A percentile compares a stretch with the other conserved stretches of the same genome.
Evolutionary conservation across 30 jellyfish, hydroid and myxozoan species (phyloP).

Genomic region (Chrysaora quinquecirrha): DNA sequence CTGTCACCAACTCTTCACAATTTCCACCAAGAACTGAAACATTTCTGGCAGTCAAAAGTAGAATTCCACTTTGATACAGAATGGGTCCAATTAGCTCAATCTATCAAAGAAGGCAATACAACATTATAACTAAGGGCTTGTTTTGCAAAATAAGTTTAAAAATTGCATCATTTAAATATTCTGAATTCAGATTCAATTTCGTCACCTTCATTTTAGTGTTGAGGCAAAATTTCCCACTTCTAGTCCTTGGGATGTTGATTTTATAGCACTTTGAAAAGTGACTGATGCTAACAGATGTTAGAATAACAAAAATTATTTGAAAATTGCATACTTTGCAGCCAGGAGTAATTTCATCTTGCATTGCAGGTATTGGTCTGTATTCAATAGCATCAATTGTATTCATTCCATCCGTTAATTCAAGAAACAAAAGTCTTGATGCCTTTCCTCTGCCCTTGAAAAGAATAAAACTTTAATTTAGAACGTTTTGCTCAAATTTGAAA

Average conservation of each 20-base stretch:
- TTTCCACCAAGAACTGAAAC: slow-evolving; percentile 83
- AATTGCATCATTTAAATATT: no score
- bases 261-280: no score
- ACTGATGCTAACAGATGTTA: no score
- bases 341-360: slow-evolving; percentile 69
- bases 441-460: slow-evolving; percentile 34
- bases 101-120: slow-evolving; percentile 55
- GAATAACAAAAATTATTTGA: no score
- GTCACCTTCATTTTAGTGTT: no score
- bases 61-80: slow-evolving; percentile 57
- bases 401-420: slow-evolving; percentile 82
- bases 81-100: slow-evolving; percentile 75
- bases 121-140: not conserved
- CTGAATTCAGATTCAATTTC: no score
- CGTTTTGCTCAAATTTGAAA: no score
- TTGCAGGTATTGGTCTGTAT: slow-evolving; percentile 41
- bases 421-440: slow-evolving; percentile 70
- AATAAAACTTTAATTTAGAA: no score
- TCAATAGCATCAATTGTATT: slow-evolving; percentile 79
- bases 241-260: no score
- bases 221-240: no score
- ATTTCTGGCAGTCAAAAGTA: slow-evolving; percentile 63
- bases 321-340: slow-evolving; percentile 91
- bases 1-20: slow-evolving; percentile 64
- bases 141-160: not conserved